phyloP scores from a whole-genome alignment of 1,140 invertebrate genomes.

The Meloidogyne exigua region DNA sequence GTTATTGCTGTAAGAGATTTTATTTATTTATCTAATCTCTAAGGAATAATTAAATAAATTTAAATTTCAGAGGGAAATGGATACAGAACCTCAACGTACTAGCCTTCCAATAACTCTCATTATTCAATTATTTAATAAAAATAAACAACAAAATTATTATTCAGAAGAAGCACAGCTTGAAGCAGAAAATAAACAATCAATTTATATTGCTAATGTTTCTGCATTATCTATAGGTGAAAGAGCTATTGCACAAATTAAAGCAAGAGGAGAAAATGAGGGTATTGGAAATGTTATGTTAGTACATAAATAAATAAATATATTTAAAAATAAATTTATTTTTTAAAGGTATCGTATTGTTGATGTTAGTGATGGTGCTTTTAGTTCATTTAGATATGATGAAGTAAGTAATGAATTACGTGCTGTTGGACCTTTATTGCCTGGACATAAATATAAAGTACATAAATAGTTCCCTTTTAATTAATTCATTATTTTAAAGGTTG shows the following conservation, averaged over 20 bases:
- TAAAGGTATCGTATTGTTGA: constrained; percentile 50
- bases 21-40: too few relatives aligned
- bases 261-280: constrained; percentile 39
- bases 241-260: constrained; percentile 38
- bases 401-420: constrained; percentile 51
- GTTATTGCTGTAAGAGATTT: constrained; percentile 31
- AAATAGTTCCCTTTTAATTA: background rate
- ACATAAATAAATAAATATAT: background rate
- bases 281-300: constrained; percentile 29
- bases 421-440: constrained; percentile 48
- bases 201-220: constrained; percentile 60
- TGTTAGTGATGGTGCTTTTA: constrained; percentile 39
- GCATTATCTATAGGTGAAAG: constrained; percentile 40
- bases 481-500: constrained; percentile 33
- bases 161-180: background rate
- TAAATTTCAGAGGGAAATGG: constrained; percentile 46
- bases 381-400: constrained; percentile 53
- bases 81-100: constrained; percentile 52
- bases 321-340: constrained; percentile 1
- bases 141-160: constrained; percentile 11
- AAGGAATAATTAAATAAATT: background rate
- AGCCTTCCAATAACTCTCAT: constrained; percentile 56
- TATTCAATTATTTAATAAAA: constrained; percentile 55
- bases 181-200: constrained; percentile 47
- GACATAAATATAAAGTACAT: constrained; percentile 52